phyloP scores from a whole-genome alignment of 30 jellyfish, hydroid and myxozoan species.

The Clytia hemisphaerica region DNA sequence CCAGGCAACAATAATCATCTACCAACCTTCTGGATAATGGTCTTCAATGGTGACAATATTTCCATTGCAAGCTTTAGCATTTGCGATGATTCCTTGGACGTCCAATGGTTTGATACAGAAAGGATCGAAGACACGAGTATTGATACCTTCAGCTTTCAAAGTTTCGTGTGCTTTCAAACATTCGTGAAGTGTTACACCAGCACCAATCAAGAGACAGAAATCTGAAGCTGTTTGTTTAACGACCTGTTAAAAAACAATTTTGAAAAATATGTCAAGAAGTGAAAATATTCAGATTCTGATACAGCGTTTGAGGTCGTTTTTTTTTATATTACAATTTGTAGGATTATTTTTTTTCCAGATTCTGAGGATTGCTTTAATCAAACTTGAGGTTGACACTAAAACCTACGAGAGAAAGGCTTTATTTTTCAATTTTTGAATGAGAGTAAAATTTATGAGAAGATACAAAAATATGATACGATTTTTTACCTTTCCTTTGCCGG shows the following conservation, averaged over 20 bases:
- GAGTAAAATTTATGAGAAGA: no score
- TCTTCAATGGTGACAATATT: constrained; percentile 86
- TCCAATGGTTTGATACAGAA: constrained; percentile 90
- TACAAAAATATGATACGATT: no score
- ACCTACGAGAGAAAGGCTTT: no score
- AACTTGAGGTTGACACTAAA: no score
- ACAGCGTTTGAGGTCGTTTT: no score
- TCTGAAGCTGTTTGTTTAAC: constrained; percentile 77
- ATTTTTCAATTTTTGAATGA: no score
- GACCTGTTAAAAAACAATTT: constrained; percentile 34
- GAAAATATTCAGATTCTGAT: no score
- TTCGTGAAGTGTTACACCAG: constrained; percentile 89
- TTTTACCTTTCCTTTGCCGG: constrained; percentile 82
- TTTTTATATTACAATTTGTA: no score
- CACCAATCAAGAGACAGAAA: constrained; percentile 68
- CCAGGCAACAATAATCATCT: no score
- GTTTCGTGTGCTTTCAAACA: constrained; percentile 72
- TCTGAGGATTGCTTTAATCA: no score
- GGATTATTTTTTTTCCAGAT: no score
- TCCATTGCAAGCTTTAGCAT: constrained; percentile 93
- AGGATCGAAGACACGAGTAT: constrained; percentile 77
- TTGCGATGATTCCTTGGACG: constrained; percentile 42
- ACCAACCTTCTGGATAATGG: constrained; percentile 90
- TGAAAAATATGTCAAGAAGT: no score
- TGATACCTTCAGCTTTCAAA: constrained; percentile 55